A percentile compares a stretch with the other conserved stretches of the same genome.
Conservation (phyloP, 2,888 invertebrate species). For the Pemphredon lugubris region DNA sequence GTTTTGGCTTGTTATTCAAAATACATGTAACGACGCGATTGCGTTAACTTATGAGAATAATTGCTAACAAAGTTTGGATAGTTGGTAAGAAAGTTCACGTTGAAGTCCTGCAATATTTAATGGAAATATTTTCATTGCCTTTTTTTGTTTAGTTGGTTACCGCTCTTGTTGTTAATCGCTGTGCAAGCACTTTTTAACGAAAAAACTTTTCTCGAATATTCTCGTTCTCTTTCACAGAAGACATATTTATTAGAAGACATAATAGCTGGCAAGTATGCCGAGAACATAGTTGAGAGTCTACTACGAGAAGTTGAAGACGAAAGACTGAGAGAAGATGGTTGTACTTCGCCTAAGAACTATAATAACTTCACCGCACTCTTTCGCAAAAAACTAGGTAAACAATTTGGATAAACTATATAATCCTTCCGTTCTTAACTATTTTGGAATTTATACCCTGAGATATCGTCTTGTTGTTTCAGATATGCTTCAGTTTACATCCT, state of each 20-base stretch:
- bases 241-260: slow-evolving; percentile 92
- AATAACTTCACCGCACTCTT: slow-evolving; percentile 69
- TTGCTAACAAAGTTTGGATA: too few species aligned
- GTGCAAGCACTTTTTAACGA: neutral
- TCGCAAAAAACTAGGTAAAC: slow-evolving; percentile 61
- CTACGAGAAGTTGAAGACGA: slow-evolving; percentile 88
- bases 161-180: too few species aligned
- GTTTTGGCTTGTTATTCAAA: too few species aligned
- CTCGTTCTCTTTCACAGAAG: slow-evolving; percentile 81
- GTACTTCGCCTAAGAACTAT: slow-evolving; percentile 91
- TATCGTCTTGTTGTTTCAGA: slow-evolving; percentile 25
- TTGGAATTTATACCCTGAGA: neutral
- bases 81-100: too few species aligned
- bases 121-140: too few species aligned
- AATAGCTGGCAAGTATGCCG: slow-evolving; percentile 87
- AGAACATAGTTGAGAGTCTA: slow-evolving; percentile 93
- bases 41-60: too few species aligned
- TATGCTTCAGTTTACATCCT: slow-evolving; percentile 25
- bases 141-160: too few species aligned
- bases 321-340: slow-evolving; percentile 91
- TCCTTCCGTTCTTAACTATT: neutral
- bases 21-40: too few species aligned
- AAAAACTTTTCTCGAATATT: neutral
- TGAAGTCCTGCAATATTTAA: too few species aligned
- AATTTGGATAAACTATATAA: slow-evolving; percentile 26